A percentile compares a stretch with the other conserved stretches of the same genome.
Conservation (phyloP, 2,888 invertebrate species). For the Trileptium ribeirensis region DNA sequence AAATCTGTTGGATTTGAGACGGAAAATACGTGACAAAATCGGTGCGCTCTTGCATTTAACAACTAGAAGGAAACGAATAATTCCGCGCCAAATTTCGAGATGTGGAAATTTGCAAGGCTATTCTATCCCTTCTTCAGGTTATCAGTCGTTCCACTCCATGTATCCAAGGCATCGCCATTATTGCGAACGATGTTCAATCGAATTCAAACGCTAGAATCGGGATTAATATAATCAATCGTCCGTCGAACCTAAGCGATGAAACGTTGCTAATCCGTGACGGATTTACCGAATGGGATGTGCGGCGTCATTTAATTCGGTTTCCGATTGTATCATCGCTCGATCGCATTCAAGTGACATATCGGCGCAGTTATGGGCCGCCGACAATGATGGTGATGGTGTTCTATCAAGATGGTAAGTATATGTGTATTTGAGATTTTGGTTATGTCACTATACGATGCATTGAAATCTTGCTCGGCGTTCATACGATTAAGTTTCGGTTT, state of each 20-base stretch:
- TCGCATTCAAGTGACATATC: constrained; percentile 49
- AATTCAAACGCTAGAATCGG: constrained; percentile 58
- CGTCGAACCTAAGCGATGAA: constrained; percentile 77
- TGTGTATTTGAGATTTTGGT: no score
- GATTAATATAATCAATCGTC: constrained; percentile 73
- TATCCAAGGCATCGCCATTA: neutral
- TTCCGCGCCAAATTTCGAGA: no score
- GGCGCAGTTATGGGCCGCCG: constrained; percentile 44
- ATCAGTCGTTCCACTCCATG: neutral
- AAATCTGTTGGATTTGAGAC: no score
- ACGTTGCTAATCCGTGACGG: constrained; percentile 67
- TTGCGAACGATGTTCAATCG: neutral
- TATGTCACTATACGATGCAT: no score
- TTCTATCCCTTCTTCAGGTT: neutral
- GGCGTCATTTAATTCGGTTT: constrained; percentile 76
- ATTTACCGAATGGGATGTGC: constrained; percentile 63
- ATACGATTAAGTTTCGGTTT: no score
- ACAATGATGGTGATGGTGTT: constrained; percentile 44
- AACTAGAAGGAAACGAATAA: no score
- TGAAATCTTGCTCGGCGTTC: no score
- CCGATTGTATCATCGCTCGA: constrained; percentile 69
- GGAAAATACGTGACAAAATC: no score
- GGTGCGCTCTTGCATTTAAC: no score
- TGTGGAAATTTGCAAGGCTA: no score
- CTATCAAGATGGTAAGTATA: constrained; percentile 41